Conservation (phyloP, 2,113 vertebrate species). For the Catagonus wagneri region DNA sequence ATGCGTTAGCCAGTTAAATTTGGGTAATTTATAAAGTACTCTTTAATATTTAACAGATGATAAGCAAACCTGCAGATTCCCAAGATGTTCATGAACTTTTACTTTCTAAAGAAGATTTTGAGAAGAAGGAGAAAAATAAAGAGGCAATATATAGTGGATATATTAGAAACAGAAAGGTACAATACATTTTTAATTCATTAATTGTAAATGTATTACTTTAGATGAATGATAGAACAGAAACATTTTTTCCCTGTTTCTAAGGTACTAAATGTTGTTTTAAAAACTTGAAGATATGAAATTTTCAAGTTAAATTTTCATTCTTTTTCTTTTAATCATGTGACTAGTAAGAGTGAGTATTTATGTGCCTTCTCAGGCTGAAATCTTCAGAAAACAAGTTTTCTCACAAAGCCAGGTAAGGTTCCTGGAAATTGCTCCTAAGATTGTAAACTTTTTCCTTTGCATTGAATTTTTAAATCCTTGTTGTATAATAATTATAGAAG, state of each 20-base stretch:
- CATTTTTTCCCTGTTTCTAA: background rate
- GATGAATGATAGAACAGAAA: background rate
- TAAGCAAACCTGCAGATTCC: slow-evolving; percentile 91
- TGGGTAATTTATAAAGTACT: slow-evolving; percentile 61
- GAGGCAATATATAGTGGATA: slow-evolving; percentile 91
- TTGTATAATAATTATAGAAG: background rate
- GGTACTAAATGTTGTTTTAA: background rate
- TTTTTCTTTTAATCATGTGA: slow-evolving; percentile 43
- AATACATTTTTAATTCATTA: slow-evolving; percentile 38
- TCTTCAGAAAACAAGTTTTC: background rate
- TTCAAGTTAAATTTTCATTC: slow-evolving; percentile 27
- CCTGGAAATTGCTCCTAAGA: background rate
- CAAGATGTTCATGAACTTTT: slow-evolving; percentile 96
- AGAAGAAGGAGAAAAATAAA: slow-evolving; percentile 94
- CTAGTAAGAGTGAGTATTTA: slow-evolving; percentile 24
- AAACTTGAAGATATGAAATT: background rate
- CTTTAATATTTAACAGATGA: slow-evolving; percentile 90
- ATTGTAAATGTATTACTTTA: slow-evolving; percentile 41
- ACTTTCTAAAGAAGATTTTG: slow-evolving; percentile 96
- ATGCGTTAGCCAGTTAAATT: slow-evolving; percentile 17
- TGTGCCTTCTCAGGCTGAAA: background rate
- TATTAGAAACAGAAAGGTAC: slow-evolving; percentile 95
- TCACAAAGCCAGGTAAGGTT: background rate
- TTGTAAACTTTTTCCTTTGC: slow-evolving; percentile 28
- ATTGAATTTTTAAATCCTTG: slow-evolving; percentile 24